These are phyloP conservation scores for Phyllostomus discolor DNA, from an alignment of 2,113 vertebrate species.

Conservation along the genomic window DNA sequence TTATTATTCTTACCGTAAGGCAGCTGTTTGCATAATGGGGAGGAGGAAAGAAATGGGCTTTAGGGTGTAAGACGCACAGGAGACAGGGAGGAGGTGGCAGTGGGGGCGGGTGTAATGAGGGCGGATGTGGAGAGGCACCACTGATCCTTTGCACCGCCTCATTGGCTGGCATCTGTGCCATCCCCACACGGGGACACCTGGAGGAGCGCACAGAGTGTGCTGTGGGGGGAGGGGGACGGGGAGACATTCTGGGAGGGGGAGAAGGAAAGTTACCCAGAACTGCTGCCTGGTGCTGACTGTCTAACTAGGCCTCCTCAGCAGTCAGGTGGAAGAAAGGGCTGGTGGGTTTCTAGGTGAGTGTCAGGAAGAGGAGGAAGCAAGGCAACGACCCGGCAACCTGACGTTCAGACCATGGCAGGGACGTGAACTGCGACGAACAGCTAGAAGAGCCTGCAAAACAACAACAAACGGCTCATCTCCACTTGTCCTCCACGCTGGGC, in stretches of 20 bases:
- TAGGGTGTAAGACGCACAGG: background rate
- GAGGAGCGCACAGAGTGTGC: background rate
- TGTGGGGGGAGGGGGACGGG: background rate
- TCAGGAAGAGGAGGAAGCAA: conserved; percentile 60
- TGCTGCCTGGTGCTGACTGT: conserved; percentile 27
- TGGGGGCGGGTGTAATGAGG: background rate
- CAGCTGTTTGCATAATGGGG: background rate
- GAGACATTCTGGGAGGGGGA: conserved; percentile 35
- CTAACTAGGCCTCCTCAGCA: conserved; percentile 58
- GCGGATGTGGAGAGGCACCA: too few species aligned
- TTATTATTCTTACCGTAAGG: background rate
- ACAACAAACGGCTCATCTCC: conserved; percentile 15
- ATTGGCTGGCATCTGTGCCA: background rate
- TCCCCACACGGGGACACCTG: background rate
- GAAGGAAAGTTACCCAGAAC: conserved; percentile 56
- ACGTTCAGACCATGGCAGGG: conserved; percentile 25
- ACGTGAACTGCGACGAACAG: conserved; percentile 24
- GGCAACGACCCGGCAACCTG: conserved; percentile 24
- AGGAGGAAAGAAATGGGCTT: background rate
- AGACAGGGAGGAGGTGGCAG: background rate
- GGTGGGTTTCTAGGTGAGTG: conserved; percentile 53
- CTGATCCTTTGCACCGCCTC: conserved; percentile 2
- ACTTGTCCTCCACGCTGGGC: background rate
- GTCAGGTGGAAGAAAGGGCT: conserved; percentile 72
- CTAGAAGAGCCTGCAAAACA: conserved; percentile 28